A percentile compares a stretch with the other conserved stretches of the same genome.
Conservation (phyloP, 2,888 invertebrate species). For the Zootermopsis nevadensis region DNA sequence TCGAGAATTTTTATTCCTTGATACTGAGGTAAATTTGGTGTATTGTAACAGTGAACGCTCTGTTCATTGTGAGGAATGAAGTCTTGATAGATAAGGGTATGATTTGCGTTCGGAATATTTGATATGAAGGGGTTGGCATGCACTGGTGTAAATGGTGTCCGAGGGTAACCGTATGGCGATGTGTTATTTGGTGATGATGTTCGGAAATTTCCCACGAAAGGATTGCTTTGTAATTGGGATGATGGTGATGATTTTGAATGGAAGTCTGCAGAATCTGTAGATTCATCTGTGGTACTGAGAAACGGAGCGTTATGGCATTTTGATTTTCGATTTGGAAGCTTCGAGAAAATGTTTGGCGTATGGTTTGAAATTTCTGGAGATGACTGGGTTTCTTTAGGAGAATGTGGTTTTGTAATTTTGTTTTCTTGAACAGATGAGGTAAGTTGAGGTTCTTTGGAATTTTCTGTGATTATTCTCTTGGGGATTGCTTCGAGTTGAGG, state of each 20-base stretch:
- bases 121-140: not conserved
- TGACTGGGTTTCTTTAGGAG: not conserved
- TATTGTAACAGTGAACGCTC: not conserved
- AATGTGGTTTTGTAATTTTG: not conserved
- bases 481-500: too few species aligned
- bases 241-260: not conserved
- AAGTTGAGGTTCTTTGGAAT: not conserved
- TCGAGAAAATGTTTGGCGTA: not conserved
- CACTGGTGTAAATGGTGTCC: not conserved
- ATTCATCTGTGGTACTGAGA: conserved; percentile 8
- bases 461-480: not conserved
- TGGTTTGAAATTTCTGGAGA: not conserved
- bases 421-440: not conserved
- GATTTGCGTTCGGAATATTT: not conserved
- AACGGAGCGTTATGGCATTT: not conserved
- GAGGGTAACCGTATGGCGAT: not conserved
- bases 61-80: not conserved
- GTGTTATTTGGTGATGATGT: not conserved
- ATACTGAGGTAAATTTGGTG: not conserved
- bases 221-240: not conserved
- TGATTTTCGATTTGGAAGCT: not conserved
- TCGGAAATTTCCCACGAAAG: not conserved
- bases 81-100: not conserved
- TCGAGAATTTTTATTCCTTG: not conserved
- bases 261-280: not conserved